A percentile compares a stretch with the other conserved stretches of the same genome.
Conservation (phyloP, 2,797 vertebrate species). For the Manis pentadactyla region DNA sequence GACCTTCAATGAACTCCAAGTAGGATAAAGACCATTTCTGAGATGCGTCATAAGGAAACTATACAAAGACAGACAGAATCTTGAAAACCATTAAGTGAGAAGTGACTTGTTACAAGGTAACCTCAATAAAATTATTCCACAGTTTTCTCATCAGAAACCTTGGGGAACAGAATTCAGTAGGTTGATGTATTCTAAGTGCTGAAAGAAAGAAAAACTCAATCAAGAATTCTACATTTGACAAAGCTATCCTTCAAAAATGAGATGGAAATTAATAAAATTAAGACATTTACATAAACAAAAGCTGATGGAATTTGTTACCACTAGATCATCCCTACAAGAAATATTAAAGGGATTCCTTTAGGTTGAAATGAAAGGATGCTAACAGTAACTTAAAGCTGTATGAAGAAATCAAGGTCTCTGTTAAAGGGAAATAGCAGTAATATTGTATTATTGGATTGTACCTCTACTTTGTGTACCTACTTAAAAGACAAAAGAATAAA, state of each 20-base stretch:
- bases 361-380: neutral
- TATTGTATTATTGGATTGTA: neutral
- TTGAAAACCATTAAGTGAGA: neutral
- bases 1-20: neutral
- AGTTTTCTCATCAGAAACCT: neutral
- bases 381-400: neutral
- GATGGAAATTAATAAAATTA: neutral
- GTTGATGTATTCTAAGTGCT: neutral
- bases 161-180: neutral
- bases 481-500: neutral
- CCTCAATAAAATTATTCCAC: neutral
- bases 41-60: neutral
- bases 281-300: neutral
- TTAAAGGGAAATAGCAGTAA: neutral
- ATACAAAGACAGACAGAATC: no score
- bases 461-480: neutral
- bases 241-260: neutral
- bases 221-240: neutral
- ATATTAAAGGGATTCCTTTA: neutral
- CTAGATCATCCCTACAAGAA: neutral
- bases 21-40: no score
- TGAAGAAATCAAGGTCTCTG: neutral
- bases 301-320: neutral
- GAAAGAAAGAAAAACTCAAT: neutral
- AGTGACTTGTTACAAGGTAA: neutral